A percentile compares a stretch with the other conserved stretches of the same genome.
These are phyloP conservation scores for Ianthella basta DNA, from an alignment of 37 sponge, comb jelly and placozoan genomes.

Conservation along the genomic window DNA sequence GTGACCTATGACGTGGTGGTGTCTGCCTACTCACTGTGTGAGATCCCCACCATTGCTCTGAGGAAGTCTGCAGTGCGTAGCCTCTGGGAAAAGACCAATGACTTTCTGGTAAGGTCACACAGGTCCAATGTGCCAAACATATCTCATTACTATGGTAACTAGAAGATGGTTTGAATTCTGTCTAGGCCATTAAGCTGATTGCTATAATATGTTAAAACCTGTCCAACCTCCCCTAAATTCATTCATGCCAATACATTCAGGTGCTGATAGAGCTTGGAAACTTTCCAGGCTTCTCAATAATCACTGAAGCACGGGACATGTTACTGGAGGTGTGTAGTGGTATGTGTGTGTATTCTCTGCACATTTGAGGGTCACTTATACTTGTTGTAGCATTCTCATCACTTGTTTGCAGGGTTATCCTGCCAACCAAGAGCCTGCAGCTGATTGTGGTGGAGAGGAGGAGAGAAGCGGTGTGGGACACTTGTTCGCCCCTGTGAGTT, in stretches of 20 bases:
- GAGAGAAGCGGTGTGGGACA: slow-evolving; percentile 43
- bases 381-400: too few species aligned
- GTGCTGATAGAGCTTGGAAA: slow-evolving; percentile 76
- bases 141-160: too few species aligned
- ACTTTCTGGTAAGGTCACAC: slow-evolving; percentile 64
- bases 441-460: not conserved
- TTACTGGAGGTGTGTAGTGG: slow-evolving; percentile 44
- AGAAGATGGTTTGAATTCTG: too few species aligned
- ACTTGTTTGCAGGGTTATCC: too few species aligned
- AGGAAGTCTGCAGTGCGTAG: slow-evolving; percentile 44
- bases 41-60: slow-evolving; percentile 61
- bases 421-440: not conserved
- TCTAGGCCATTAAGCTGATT: too few species aligned
- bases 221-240: too few species aligned
- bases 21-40: slow-evolving; percentile 74
- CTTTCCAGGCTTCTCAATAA: slow-evolving; percentile 57
- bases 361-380: too few species aligned
- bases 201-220: not conserved
- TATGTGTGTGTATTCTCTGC: not conserved
- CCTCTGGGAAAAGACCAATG: slow-evolving; percentile 86
- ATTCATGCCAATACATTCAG: slow-evolving; percentile 28
- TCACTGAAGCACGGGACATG: slow-evolving; percentile 69
- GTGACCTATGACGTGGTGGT: slow-evolving; percentile 83
- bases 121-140: not conserved
- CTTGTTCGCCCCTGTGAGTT: slow-evolving; percentile 81